Base-by-base conservation (phyloP, 2,113 vertebrate species). In the Trinectes maculatus region DNA sequence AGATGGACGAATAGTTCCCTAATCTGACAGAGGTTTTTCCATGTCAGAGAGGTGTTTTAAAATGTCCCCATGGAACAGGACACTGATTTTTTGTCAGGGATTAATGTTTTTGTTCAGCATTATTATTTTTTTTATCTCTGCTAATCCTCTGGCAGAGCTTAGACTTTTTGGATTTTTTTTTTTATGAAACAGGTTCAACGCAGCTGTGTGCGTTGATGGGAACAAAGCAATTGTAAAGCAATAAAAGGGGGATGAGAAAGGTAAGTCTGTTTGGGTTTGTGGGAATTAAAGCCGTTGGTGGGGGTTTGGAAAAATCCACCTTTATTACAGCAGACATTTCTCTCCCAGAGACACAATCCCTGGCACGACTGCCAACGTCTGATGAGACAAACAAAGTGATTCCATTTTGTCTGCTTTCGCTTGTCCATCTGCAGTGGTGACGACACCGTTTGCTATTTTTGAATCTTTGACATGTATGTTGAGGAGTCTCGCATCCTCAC, bases 251-350 rank as follows among this genome's bases (percentile, higher is more conserved):
- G 39, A 52, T 51, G 55, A 54, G 44, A 52, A 62, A 80, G 84
- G 61, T 82, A 85, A 85, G 87, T 84, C 79, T 77, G 80, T 77
- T 85, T 85, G 80, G 63, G 72, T 71, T n/a, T 64, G 5, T 58
- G 44, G 42, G 79, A 87, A 90, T 89, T 90, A 88, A 57, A 78
- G 48, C 43, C 63, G 60, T 43, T 69, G 58, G 42, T 64, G 70
- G 52, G 72, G 52, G 77, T 75, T 58, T 51, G 28, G 22, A 37
- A 62, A 65, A 40, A 51, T 3, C 0, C 19, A 49, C 29, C 37
- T 69, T 43, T 77, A 73, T 79, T 60, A 75, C 36, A 83, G 63
- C 71, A 55, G 78, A 69, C n/a, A 62, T 82, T 83, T 85, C 52
- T 34, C 40, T 69, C 22, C 33, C 54, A 39, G 65, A 72, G 66